phyloP scores from a whole-genome alignment of 2,888 invertebrate genomes.

The Gymnosoma rotundatum region DNA sequence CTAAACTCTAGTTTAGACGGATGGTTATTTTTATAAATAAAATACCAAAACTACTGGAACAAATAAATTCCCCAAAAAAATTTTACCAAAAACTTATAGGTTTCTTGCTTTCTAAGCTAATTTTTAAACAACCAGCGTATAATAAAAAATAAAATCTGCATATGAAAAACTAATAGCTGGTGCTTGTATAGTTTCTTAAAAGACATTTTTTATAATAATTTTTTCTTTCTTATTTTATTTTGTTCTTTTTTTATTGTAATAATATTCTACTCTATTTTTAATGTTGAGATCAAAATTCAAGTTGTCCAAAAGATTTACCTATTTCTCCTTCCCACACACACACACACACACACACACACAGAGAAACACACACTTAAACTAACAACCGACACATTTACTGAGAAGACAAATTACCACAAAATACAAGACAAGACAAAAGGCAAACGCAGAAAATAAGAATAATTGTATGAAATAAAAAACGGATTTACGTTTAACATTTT shows the following conservation, averaged over 20 bases:
- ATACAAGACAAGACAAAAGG: constrained; percentile 66
- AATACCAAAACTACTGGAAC: no score
- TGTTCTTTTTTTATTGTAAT: background rate
- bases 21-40: no score
- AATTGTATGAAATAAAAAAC: constrained; percentile 79
- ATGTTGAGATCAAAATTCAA: constrained; percentile 60
- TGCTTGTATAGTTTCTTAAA: constrained; percentile 31
- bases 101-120: background rate
- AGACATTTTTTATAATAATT: constrained; percentile 29
- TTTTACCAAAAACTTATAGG: background rate
- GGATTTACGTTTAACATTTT: constrained; percentile 79
- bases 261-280: constrained; percentile 28
- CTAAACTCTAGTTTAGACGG: no score
- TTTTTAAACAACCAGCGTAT: background rate
- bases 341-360: background rate
- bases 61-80: background rate
- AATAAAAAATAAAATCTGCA: constrained; percentile 48
- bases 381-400: constrained; percentile 52
- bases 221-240: background rate
- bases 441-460: constrained; percentile 74
- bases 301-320: constrained; percentile 57
- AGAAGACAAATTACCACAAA: constrained; percentile 68
- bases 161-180: constrained; percentile 55
- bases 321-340: constrained; percentile 13
- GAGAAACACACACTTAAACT: constrained; percentile 9